Evolutionary conservation across 2,888 invertebrate species (phyloP).

Genomic region (Stramonita haemastoma): DNA sequence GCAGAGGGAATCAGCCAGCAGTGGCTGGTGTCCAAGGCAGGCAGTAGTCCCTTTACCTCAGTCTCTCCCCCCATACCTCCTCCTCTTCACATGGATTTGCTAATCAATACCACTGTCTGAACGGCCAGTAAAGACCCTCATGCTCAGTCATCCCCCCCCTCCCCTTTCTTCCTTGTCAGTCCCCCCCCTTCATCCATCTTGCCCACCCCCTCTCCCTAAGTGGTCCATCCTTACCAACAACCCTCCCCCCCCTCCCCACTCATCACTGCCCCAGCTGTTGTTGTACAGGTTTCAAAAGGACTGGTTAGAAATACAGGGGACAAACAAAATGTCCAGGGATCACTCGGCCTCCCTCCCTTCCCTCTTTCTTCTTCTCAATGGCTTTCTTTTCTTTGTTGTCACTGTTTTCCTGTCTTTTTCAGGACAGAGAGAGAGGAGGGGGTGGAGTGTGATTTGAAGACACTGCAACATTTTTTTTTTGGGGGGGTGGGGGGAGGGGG

Average conservation of each 20-base stretch:
- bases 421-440: background rate
- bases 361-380: too few relatives aligned
- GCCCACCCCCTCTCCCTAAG: background rate
- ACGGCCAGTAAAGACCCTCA: background rate
- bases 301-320: background rate
- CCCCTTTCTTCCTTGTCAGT: background rate
- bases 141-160: background rate
- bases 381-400: too few relatives aligned
- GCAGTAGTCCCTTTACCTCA: too few relatives aligned
- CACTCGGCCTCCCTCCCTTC: background rate
- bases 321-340: background rate
- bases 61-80: too few relatives aligned
- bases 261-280: slow-evolving; percentile 8
- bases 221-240: background rate
- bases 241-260: too few relatives aligned
- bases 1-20: too few relatives aligned
- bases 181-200: background rate
- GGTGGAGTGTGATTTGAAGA: background rate
- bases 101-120: background rate
- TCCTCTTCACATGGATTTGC: too few relatives aligned
- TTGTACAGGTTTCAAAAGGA: background rate
- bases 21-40: too few relatives aligned
- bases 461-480: too few relatives aligned
- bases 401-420: too few relatives aligned
- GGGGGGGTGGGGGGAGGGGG: background rate